phyloP scores from a whole-genome alignment of 1,140 invertebrate species.

The Macrosteles quadrilineatus region DNA sequence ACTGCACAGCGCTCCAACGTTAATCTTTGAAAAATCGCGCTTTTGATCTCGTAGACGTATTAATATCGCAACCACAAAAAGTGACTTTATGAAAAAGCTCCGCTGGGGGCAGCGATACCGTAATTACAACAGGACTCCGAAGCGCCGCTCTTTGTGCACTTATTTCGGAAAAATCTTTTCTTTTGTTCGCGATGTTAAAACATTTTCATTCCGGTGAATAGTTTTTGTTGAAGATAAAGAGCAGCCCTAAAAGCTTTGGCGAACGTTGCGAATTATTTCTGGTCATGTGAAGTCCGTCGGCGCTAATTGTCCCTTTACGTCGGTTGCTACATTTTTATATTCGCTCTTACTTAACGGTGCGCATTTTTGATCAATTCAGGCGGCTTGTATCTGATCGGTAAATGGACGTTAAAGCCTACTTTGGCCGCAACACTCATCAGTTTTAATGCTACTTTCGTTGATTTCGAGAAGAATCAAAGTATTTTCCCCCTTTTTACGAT shows the following conservation, averaged over 20 bases:
- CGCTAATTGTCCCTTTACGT: constrained; percentile 14
- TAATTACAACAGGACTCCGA: not conserved
- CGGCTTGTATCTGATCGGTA: constrained; percentile 1
- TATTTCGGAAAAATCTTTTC: constrained; percentile 17
- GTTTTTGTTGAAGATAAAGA: constrained; percentile 14
- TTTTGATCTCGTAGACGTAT: constrained; percentile 22
- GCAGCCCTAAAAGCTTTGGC: constrained; percentile 15
- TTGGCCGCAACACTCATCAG: constrained; percentile 1
- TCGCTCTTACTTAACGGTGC: constrained; percentile 5
- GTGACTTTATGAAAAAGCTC: constrained; percentile 20
- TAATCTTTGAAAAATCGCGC: constrained; percentile 17
- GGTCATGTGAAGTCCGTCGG: not conserved
- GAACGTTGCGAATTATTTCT: constrained; percentile 10
- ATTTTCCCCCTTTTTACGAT: no score
- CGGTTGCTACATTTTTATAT: constrained; percentile 17
- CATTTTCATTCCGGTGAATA: constrained; percentile 20
- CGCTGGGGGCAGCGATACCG: constrained; percentile 9
- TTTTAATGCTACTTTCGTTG: constrained; percentile 20
- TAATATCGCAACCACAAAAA: constrained; percentile 20
- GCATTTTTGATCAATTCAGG: constrained; percentile 1
- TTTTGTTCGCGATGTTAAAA: constrained; percentile 3
- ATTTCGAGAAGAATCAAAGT: not conserved
- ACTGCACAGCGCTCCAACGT: not conserved
- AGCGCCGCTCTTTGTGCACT: constrained; percentile 2
- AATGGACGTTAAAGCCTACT: constrained; percentile 16